Evolutionary conservation across 2,113 vertebrate genomes (phyloP), one percentile per base, ranked within the genome.

Genomic region (Upupa epops): DNA sequence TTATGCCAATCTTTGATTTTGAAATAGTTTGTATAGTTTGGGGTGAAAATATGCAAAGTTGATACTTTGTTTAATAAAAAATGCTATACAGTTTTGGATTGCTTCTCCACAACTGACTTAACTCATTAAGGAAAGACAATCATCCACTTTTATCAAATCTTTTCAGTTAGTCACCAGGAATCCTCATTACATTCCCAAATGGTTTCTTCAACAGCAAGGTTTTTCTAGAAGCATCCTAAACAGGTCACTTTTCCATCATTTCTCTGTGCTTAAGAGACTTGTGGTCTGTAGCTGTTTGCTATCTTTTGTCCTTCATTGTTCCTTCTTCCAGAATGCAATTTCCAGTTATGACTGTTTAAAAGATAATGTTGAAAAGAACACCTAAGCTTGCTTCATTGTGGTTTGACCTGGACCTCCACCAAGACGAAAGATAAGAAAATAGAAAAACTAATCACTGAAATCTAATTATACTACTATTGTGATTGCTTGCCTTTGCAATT

Each of bases 341-440:
- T 70, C 84, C 17, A 24, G 24, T 68, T 82, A 60, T 71, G 45
- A 74, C 8, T 84, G 46, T 66, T 22, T 15, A 74, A 54, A 48
- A 66, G 55, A 59, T 45, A 78, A 76, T 55, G 36, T 36, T 90
- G 24, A 86, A 90, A 69, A 92, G 3, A 54, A 66, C 70, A 88
- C 34, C 86, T 59, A 80, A 86, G 77, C 66, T 90, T 90, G 13
- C 10, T 66, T 34, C 18, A 34, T 22, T 51, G 31, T 15, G 77
- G 64, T 76, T 76, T 64, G 28, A 65, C 29, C 32, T 79, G 68
- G 29, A 72, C 75, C 13, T 42, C 66, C 49, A n/a, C 40, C 55
- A 69, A 69, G 31, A 65, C 61, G 17, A 65, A 83, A 85, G 6
- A 8, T 76, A 82, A n/a, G 29, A 87, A 91, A 88, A 69, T 73